Conservation (phyloP, 1,140 invertebrate genomes). For the Heliconius congener region DNA sequence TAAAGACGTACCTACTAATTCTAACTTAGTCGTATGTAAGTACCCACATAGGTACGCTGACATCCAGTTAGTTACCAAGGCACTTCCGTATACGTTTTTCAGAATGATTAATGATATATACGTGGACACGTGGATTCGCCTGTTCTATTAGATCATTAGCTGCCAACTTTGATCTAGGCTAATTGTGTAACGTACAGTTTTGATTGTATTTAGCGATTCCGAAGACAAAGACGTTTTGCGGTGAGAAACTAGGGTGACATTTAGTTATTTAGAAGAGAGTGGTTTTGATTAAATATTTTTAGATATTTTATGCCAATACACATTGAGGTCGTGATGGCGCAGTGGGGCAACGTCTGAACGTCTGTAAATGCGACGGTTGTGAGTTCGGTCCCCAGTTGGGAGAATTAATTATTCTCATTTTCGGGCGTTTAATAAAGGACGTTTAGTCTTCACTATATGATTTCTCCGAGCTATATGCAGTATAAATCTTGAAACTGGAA, state of each 20-base stretch:
- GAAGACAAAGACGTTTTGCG: neutral
- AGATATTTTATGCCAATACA: too few relatives aligned
- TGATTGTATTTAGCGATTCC: conserved; percentile 9
- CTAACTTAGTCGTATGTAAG: too few relatives aligned
- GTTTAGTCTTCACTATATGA: neutral
- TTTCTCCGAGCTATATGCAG: too few relatives aligned
- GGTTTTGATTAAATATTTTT: too few relatives aligned
- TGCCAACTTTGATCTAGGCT: conserved; percentile 19
- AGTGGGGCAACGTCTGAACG: too few relatives aligned
- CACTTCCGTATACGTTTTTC: conserved; percentile 23
- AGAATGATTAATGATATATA: conserved; percentile 25
- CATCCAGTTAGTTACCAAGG: conserved; percentile 18
- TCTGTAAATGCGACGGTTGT: too few relatives aligned
- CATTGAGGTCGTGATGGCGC: too few relatives aligned
- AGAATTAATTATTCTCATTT: neutral
- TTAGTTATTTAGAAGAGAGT: neutral
- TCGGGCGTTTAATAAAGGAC: too few relatives aligned
- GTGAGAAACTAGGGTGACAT: neutral
- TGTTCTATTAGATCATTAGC: conserved; percentile 24
- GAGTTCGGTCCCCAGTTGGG: too few relatives aligned
- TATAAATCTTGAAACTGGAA: too few relatives aligned
- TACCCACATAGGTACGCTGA: neutral
- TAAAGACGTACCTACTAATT: too few relatives aligned
- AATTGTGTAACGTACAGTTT: conserved; percentile 12
- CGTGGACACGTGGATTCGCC: conserved; percentile 21